phyloP scores from a whole-genome alignment of 2,888 invertebrate genomes.

The Pristionchus fissidentatus region DNA sequence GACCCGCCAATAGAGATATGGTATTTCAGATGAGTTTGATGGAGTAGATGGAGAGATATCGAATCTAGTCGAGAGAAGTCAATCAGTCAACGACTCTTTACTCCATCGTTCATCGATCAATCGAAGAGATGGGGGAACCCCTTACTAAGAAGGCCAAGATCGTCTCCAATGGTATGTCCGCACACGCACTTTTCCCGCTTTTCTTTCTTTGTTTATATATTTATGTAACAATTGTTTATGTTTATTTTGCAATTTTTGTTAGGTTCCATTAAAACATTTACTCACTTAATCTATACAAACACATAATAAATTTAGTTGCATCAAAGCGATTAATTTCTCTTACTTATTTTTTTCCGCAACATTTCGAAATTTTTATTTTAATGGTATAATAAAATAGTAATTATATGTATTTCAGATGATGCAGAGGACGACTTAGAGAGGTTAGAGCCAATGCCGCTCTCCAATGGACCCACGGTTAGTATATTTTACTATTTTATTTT shows the following conservation, averaged over 20 bases:
- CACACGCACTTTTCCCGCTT: neutral
- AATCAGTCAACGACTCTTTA: neutral
- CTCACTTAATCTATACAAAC: no score
- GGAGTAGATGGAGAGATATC: conserved; percentile 4
- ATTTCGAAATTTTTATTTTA: no score
- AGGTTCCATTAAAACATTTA: no score
- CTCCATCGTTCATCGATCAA: neutral
- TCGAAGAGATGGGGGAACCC: conserved; percentile 53
- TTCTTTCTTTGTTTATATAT: no score
- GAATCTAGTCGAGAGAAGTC: neutral
- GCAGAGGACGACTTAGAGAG: conserved; percentile 65
- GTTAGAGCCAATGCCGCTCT: conserved; percentile 64
- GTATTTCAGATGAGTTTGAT: neutral
- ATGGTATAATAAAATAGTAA: neutral
- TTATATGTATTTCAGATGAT: conserved; percentile 52
- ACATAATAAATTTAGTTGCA: no score
- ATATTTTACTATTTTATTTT: neutral
- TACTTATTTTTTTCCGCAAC: no score
- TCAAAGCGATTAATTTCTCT: no score
- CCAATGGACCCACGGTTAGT: conserved; percentile 51
- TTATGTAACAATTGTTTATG: no score
- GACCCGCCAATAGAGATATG: neutral
- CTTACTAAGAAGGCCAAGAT: conserved; percentile 55
- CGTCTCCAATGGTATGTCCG: conserved; percentile 50
- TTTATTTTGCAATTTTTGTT: no score